Percentiles rank a stretch among this genome's conserved stretches.
Evolutionary conservation across 2,888 invertebrate species (phyloP).

Genomic region (Tetragonisca angustula): DNA sequence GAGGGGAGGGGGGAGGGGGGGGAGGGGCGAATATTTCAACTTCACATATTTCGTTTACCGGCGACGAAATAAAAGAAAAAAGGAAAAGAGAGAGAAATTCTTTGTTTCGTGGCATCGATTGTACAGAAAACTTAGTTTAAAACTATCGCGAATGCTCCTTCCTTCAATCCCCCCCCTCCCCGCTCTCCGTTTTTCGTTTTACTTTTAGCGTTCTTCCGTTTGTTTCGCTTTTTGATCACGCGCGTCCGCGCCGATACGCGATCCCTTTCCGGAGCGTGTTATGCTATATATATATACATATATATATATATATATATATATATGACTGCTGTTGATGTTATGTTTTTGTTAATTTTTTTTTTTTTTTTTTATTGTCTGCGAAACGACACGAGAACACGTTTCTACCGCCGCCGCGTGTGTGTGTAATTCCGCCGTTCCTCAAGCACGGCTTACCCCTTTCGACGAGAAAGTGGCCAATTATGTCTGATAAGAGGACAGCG

Average conservation of each 20-base stretch:
- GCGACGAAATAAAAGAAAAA: constrained; percentile 1
- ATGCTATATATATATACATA: too few species aligned
- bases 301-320: too few species aligned
- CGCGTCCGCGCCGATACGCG: constrained; percentile 51
- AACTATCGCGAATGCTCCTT: neutral
- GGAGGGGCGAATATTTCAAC: neutral
- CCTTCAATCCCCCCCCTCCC: too few species aligned
- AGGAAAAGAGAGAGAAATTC: neutral
- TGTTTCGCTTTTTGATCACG: constrained; percentile 48
- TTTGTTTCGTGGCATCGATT: constrained; percentile 38
- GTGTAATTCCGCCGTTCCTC: neutral
- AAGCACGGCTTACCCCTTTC: neutral
- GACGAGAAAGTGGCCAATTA: neutral
- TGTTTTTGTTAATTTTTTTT: constrained; percentile 80
- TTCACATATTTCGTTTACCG: constrained; percentile 16
- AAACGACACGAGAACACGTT: constrained; percentile 69
- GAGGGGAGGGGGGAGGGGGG: neutral
- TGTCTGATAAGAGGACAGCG: neutral
- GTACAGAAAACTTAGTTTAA: constrained; percentile 31
- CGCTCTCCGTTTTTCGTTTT: constrained; percentile 19
- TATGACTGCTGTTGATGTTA: constrained; percentile 82
- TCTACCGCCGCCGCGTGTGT: constrained; percentile 58
- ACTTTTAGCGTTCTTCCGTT: constrained; percentile 18
- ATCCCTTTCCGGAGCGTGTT: constrained; percentile 69
- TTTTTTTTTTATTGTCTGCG: constrained; percentile 64